Base-by-base conservation (phyloP, 2,888 invertebrate species). In the Meiosimyza platycephala region DNA sequence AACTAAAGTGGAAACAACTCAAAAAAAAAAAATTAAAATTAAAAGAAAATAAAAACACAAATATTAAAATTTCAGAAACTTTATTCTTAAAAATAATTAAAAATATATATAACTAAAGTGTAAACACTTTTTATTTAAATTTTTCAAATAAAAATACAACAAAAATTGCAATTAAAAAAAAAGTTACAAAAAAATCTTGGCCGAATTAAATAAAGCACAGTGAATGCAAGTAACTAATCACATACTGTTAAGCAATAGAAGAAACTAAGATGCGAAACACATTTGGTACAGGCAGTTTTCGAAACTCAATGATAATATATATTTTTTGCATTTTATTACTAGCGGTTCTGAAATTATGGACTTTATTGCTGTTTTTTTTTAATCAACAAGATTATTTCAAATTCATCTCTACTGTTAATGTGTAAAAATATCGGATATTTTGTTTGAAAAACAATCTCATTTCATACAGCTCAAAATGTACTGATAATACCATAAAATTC, bases 81-180 rank as follows among this genome's bases (percentile, higher is more conserved):
- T 70, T 70, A 70, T 70, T 70, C 70, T 70, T 70, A 70, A 28
- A 70, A 70, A 59, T 70, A 70, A 47, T 51, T 51, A 62, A 57
- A 57, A 55, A 67, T 67, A 67, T 57, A 62, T 57, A 57, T 67
- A 68, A 68, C 59, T 68, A 68, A 57, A 68, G 60, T 69, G 50
- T 59, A 69, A 66, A 69, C 59, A 69, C 60, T 50, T 60, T 69
- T 47, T 47, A 22, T 47, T 63, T 63, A 69, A 9, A 40, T 33
- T 50, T 16, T 52, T 70, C 16, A 62, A 70, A 54, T 63, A 63
- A 70, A 70, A 63, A 33, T 47, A 52, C 54, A 70, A 70, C 54
- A 62, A 54, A 47, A 54, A 54, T 70, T 70, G 63, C 47, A 62
- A 54, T 54, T 54, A 67, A 16, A 62, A 62, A n/a, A 60, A 40